These are phyloP conservation scores for Blennius ocellaris DNA, from an alignment of 2,113 vertebrate genomes.

Conservation along the genomic window DNA sequence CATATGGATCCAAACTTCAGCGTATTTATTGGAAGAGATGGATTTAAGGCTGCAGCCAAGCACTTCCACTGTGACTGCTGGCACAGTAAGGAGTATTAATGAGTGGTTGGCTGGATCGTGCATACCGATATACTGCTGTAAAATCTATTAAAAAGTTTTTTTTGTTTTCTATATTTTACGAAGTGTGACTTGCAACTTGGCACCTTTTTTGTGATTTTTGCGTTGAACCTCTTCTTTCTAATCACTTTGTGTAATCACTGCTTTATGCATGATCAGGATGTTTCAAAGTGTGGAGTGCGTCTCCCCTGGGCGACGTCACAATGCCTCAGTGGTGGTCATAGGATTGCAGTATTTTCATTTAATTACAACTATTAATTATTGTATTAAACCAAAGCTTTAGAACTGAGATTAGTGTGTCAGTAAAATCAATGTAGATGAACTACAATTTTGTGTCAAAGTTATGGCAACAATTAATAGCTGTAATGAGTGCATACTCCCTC, in stretches of 20 bases:
- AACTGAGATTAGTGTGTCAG: too few relatives aligned
- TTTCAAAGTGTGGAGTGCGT: not conserved
- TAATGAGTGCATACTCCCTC: too few relatives aligned
- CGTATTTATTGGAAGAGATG: not conserved
- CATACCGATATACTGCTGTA: not conserved
- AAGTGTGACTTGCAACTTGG: not conserved
- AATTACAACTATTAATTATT: too few relatives aligned
- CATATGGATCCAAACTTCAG: not conserved
- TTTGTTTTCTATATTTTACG: too few relatives aligned
- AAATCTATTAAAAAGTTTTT: too few relatives aligned
- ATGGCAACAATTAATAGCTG: too few relatives aligned
- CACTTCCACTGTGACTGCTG: not conserved
- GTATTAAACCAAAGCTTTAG: too few relatives aligned
- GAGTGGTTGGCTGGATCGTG: not conserved
- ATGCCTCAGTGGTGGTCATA: too few relatives aligned
- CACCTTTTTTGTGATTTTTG: not conserved
- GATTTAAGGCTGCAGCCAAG: not conserved
- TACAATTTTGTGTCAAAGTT: too few relatives aligned
- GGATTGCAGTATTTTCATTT: too few relatives aligned
- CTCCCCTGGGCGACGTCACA: too few relatives aligned
- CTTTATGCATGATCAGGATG: not conserved
- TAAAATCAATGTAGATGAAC: too few relatives aligned
- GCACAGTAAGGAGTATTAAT: not conserved
- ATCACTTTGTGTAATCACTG: not conserved
- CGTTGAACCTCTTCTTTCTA: not conserved